Conservation (phyloP, 2,797 vertebrate genomes). For the Myoxocephalus aenaeus region DNA sequence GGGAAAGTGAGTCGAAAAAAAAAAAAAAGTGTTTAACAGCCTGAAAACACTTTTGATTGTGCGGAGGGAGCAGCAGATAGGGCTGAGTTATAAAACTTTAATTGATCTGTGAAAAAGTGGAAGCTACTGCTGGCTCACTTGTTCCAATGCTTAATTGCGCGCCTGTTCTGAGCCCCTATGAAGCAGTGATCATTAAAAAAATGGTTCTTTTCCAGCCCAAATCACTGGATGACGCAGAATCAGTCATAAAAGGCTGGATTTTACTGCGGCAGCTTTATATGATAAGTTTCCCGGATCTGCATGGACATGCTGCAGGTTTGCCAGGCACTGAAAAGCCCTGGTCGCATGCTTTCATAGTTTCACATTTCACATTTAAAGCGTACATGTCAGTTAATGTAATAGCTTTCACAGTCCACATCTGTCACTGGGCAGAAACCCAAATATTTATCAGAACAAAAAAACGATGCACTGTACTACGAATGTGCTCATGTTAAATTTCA, state of each 20-base stretch:
- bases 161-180: conserved; percentile 76
- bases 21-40: conserved; percentile 74
- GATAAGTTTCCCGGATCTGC: conserved; percentile 80
- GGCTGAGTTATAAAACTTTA: conserved; percentile 82
- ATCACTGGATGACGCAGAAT: conserved; percentile 83
- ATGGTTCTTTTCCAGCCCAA: conserved; percentile 74
- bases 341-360: conserved; percentile 69
- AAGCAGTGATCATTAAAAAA: conserved; percentile 85
- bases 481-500: conserved; percentile 14
- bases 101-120: conserved; percentile 85
- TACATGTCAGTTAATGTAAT: conserved; percentile 71
- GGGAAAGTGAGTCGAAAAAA: conserved; percentile 27
- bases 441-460: conserved; percentile 59
- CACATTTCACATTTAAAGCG: conserved; percentile 68
- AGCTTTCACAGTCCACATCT: conserved; percentile 60
- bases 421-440: conserved; percentile 53
- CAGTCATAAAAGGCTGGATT: conserved; percentile 78
- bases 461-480: conserved; percentile 33
- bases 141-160: conserved; percentile 81
- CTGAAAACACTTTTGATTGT: conserved; percentile 85
- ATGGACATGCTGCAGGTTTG: conserved; percentile 67
- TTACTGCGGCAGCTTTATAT: conserved; percentile 77
- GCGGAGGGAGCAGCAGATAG: conserved; percentile 81
- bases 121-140: conserved; percentile 82
- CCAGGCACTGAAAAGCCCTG: conserved; percentile 66